Conservation (phyloP, 2,113 vertebrate genomes). For the Actenoides hombroni region DNA sequence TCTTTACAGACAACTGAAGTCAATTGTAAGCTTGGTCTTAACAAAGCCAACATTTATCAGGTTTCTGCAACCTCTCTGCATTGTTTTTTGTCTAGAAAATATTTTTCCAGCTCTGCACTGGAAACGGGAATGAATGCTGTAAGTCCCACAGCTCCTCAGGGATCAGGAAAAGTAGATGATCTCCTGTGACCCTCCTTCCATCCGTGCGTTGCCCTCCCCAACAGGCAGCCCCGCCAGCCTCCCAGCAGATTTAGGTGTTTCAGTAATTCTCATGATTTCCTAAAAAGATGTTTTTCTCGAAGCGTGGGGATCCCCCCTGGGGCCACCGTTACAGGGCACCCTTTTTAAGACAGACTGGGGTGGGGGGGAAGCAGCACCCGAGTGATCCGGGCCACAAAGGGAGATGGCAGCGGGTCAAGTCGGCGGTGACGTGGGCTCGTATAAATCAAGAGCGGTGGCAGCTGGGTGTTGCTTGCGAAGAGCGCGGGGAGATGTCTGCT, state of each 20-base stretch:
- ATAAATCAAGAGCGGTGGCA: slow-evolving; percentile 20
- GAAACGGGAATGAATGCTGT: not conserved
- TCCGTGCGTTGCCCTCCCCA: accelerated
- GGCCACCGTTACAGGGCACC: not conserved
- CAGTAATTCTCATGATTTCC: not conserved
- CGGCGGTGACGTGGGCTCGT: not conserved
- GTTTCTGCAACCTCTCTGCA: not conserved
- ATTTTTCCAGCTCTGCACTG: not conserved
- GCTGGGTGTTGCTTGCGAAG: not conserved
- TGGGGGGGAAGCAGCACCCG: accelerated
- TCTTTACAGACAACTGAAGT: not conserved
- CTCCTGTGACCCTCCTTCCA: not conserved
- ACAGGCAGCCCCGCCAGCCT: not conserved
- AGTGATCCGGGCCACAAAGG: not conserved
- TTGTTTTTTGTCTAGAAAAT: not conserved
- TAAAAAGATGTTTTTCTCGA: not conserved
- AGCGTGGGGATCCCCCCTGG: accelerated
- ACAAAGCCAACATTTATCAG: not conserved
- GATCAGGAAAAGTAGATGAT: not conserved
- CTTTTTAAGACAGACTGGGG: accelerated
- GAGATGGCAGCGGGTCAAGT: accelerated
- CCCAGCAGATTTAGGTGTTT: not conserved
- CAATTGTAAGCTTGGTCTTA: not conserved
- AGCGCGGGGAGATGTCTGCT: not conserved
- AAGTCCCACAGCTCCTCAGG: not conserved